These are phyloP conservation scores for Steinernema feltiae DNA, from an alignment of 1,140 invertebrate genomes.

Conservation along the genomic window DNA sequence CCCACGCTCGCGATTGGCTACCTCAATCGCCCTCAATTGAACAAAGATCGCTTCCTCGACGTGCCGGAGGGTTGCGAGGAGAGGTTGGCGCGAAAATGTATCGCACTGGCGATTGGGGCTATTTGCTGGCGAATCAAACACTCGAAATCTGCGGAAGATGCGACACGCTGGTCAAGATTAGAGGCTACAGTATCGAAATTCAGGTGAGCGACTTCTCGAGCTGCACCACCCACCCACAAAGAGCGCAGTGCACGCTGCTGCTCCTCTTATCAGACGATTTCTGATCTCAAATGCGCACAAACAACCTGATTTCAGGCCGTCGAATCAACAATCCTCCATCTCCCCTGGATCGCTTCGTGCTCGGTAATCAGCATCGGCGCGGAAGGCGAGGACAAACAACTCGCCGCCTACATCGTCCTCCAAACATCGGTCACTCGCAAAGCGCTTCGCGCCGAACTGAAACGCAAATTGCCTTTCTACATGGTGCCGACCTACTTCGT, in stretches of 20 bases:
- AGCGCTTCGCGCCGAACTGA: constrained; percentile 59
- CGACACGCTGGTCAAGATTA: constrained; percentile 63
- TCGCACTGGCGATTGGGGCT: constrained; percentile 62
- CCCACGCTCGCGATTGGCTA: constrained; percentile 62
- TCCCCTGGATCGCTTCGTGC: constrained; percentile 59
- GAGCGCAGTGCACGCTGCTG: too few relatives aligned
- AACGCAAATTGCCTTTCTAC: constrained; percentile 62
- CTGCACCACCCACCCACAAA: too few relatives aligned
- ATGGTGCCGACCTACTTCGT: constrained; percentile 64
- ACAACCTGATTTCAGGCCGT: constrained; percentile 58
- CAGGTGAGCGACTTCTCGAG: constrained; percentile 60
- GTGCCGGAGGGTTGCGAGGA: constrained; percentile 42
- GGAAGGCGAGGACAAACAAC: constrained; percentile 62
- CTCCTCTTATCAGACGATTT: constrained; percentile 18
- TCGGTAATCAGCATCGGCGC: constrained; percentile 61
- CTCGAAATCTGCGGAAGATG: constrained; percentile 63
- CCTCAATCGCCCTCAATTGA: constrained; percentile 62
- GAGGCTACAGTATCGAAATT: constrained; percentile 63
- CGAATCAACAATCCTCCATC: constrained; percentile 60
- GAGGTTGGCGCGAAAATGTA: constrained; percentile 58
- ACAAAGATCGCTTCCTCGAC: constrained; percentile 59
- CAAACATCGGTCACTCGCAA: constrained; percentile 57
- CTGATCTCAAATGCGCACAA: constrained; percentile 3
- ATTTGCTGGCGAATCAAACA: constrained; percentile 60
- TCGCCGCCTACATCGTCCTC: constrained; percentile 63